phyloP scores from a whole-genome alignment of 2,113 vertebrate species.

The Pica pica region DNA sequence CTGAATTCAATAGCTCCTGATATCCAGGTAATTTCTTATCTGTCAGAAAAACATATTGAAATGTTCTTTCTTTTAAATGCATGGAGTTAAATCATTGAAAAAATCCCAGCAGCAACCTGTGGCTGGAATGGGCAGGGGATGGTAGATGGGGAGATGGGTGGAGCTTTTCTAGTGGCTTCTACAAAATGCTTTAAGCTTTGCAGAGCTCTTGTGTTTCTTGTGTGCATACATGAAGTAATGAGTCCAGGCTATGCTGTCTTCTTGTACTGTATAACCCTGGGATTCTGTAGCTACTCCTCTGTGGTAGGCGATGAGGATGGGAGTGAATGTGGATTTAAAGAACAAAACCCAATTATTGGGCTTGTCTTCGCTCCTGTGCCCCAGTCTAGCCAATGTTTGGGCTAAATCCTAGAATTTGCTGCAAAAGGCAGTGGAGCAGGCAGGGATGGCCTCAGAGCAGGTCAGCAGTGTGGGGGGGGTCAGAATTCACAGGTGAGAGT shows the following conservation, averaged over 20 bases:
- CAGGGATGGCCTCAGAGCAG: not conserved
- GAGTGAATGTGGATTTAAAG: not conserved
- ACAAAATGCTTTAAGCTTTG: not conserved
- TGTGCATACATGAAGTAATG: not conserved
- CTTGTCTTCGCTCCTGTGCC: not conserved
- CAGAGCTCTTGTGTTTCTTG: not conserved
- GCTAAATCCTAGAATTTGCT: not conserved
- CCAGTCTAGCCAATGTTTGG: not conserved
- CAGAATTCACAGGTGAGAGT: not conserved
- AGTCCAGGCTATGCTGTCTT: not conserved
- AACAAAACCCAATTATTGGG: fast-evolving
- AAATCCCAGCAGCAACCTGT: conserved; percentile 21
- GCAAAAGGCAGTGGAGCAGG: not conserved
- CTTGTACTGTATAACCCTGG: not conserved
- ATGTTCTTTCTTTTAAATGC: conserved; percentile 73
- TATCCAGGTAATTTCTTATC: conserved; percentile 81
- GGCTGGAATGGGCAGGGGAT: not conserved
- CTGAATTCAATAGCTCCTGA: conserved; percentile 80
- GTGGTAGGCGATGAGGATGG: not conserved
- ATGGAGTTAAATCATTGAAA: conserved; percentile 59
- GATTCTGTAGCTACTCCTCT: not conserved
- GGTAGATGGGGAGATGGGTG: not conserved
- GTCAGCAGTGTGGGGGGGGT: not conserved
- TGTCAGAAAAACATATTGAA: conserved; percentile 76
- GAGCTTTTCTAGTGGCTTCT: not conserved